Conservation (phyloP, 2,888 invertebrate species). For the Candidula unifasciata region DNA sequence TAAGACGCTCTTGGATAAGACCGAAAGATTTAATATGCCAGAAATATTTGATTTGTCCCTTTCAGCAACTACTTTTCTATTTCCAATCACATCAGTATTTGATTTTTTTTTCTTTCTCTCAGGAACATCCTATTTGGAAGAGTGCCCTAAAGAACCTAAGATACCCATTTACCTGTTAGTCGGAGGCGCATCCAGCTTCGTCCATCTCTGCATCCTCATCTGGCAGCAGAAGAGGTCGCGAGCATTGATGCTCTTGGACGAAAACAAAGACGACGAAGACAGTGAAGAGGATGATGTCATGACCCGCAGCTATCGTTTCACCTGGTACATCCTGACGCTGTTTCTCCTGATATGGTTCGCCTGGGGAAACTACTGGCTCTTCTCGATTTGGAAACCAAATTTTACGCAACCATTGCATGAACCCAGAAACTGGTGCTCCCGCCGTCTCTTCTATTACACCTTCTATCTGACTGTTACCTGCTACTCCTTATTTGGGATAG, state of each 20-base stretch:
- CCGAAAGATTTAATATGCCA: too few species aligned
- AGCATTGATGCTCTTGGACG: conserved; percentile 77
- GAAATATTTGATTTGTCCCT: too few species aligned
- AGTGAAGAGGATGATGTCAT: conserved; percentile 86
- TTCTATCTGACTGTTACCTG: conserved; percentile 86
- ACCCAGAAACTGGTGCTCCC: conserved; percentile 88
- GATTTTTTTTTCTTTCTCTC: conserved; percentile 60
- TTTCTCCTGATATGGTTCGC: conserved; percentile 88
- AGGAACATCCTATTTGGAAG: conserved; percentile 88
- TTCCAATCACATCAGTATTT: too few species aligned
- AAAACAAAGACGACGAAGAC: conserved; percentile 75
- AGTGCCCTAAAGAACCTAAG: conserved; percentile 87
- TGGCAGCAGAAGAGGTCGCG: conserved; percentile 84
- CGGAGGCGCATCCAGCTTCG: conserved; percentile 86
- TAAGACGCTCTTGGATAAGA: too few species aligned
- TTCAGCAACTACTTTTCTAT: too few species aligned
- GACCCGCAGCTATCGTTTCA: conserved; percentile 82
- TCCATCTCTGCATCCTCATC: conserved; percentile 81
- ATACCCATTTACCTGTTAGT: conserved; percentile 90
- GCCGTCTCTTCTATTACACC: conserved; percentile 87
- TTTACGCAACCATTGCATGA: conserved; percentile 85
- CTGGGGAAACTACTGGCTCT: conserved; percentile 89
- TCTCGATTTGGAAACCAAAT: conserved; percentile 87
- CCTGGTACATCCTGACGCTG: conserved; percentile 83
- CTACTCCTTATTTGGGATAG: conserved; percentile 83